Base-by-base conservation (phyloP, 2,797 vertebrate genomes). In the Molossus molossus region DNA sequence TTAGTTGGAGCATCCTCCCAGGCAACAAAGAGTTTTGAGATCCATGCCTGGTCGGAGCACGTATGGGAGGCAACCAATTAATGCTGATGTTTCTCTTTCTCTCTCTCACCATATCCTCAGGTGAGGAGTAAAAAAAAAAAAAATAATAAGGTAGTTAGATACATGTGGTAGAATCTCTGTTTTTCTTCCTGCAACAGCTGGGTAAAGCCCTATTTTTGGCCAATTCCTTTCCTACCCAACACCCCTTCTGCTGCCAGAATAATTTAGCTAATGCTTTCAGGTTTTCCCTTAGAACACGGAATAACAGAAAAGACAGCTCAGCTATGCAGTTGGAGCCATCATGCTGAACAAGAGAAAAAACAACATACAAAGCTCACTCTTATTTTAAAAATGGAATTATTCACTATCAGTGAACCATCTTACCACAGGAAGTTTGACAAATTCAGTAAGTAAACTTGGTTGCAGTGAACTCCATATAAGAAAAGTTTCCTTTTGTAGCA, bases 161-260 rank as follows among this genome's bases (percentile, higher is more conserved):
- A 80, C 9, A 82, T 25, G 40, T 10, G 23, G 27, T 40, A 90
- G 40, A 90, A 91, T 10, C 21, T 87, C 67, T 83, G 21, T 73
- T 90, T 88, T 72, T 70, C 15, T 88, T 94, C 77, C 33, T 64
- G 8, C 15, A 76, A 94, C 21, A 92, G 72, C 29, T 82, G 60
- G n/a, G 33, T 57, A 83, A 94, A 86, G 80, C 69, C 17, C 62
- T 94, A 92, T 91, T 97, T 92, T 89, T 79, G 87, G 91, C 53
- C 60, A 90, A 45, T 82, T 93, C 14, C 62, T 82, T 96, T 87
- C 60, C 90, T 37, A 84, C 13, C 21, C 50, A 89, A 77, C 45
- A 82, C 57, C 33, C 37, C 64, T 37, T 40, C 33, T 6, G 18
- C 6, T 65, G 45, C 45, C 50, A 83, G 37, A 96, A 86, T 13